Conservation (phyloP, 1,140 invertebrate species). For the Meloidogyne floridensis region DNA sequence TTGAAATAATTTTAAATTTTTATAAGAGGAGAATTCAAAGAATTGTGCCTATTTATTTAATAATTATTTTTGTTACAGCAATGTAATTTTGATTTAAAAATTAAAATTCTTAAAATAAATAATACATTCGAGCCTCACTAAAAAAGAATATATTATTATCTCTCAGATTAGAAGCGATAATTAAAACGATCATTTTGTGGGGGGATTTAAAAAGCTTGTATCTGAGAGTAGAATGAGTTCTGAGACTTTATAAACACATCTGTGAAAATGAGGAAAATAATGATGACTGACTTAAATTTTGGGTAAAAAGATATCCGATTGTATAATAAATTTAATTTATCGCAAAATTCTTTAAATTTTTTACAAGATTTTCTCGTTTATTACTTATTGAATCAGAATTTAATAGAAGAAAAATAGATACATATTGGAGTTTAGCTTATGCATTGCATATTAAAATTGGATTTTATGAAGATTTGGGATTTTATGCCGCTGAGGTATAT, state of each 20-base stretch:
- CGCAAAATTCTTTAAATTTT: too few relatives aligned
- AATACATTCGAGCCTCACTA: too few relatives aligned
- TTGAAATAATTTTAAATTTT: conserved; percentile 34
- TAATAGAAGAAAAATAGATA: conserved; percentile 31
- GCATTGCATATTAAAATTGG: conserved; percentile 32
- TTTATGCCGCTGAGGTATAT: conserved; percentile 36
- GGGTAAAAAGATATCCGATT: too few relatives aligned
- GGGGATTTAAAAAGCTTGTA: too few relatives aligned
- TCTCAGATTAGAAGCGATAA: too few relatives aligned
- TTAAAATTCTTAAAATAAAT: not conserved
- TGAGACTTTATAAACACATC: too few relatives aligned
- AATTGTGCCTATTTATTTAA: conserved; percentile 53
- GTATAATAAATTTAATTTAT: too few relatives aligned
- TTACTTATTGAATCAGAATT: conserved; percentile 32
- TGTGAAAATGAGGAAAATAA: too few relatives aligned
- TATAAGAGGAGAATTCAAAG: conserved; percentile 47
- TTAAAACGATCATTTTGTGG: too few relatives aligned
- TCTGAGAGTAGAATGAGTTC: too few relatives aligned
- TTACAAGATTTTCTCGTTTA: conserved; percentile 13
- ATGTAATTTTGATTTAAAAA: conserved; percentile 7
- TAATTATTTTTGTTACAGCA: conserved; percentile 38
- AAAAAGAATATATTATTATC: too few relatives aligned
- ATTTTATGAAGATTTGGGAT: conserved; percentile 28
- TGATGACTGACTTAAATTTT: too few relatives aligned
- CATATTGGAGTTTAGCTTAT: conserved; percentile 37